These are phyloP conservation scores for Drosophila greeni DNA, from an alignment of 2,888 invertebrate species.

Conservation along the genomic window DNA sequence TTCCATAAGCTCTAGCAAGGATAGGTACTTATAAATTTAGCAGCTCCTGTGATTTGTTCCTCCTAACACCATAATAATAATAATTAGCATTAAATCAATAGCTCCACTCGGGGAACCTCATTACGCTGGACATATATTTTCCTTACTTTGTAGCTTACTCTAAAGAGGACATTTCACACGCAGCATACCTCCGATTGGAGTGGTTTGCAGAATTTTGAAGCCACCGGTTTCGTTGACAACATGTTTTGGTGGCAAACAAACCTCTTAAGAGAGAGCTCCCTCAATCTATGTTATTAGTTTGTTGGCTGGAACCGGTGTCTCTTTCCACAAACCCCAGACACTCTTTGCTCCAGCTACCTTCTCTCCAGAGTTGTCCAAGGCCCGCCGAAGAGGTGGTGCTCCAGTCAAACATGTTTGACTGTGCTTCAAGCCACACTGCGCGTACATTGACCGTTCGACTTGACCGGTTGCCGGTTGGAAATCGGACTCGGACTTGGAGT, in stretches of 20 bases:
- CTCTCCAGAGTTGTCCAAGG: constrained; percentile 27
- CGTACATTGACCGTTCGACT: constrained; percentile 76
- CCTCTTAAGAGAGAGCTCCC: constrained; percentile 25
- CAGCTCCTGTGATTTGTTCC: constrained; percentile 4
- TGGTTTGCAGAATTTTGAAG: constrained; percentile 25
- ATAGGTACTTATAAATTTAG: constrained; percentile 3
- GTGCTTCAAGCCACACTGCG: constrained; percentile 55
- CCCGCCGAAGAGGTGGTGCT: not conserved
- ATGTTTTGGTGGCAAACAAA: constrained; percentile 27
- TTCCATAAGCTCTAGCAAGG: not conserved
- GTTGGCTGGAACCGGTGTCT: constrained; percentile 16
- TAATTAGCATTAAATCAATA: constrained; percentile 10
- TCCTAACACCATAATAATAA: constrained; percentile 3
- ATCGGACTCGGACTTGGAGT: constrained; percentile 25
- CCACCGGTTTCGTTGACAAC: constrained; percentile 34
- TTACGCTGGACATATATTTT: constrained; percentile 10
- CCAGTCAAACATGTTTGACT: constrained; percentile 54
- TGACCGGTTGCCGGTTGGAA: constrained; percentile 64
- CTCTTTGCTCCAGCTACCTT: constrained; percentile 8
- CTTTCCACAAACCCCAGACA: not conserved
- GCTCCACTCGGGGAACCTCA: constrained; percentile 1
- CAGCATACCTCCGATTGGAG: constrained; percentile 13
- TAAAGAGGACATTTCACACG: constrained; percentile 26
- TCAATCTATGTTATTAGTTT: constrained; percentile 29
- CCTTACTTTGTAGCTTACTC: constrained; percentile 11